These are phyloP conservation scores for Thermophis baileyi DNA, from an alignment of 2,113 vertebrate genomes.

Conservation along the genomic window DNA sequence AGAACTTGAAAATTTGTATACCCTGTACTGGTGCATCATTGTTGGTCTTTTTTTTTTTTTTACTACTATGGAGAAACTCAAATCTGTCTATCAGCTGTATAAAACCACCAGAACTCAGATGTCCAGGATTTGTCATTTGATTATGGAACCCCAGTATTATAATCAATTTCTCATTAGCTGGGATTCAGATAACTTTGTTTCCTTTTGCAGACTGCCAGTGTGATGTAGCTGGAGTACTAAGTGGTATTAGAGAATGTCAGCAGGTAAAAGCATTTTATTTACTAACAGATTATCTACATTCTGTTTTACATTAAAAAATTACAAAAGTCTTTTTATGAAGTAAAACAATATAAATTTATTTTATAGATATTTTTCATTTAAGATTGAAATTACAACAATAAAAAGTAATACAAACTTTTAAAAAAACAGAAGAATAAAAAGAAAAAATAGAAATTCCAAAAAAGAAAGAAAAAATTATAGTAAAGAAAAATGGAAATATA, in stretches of 20 bases:
- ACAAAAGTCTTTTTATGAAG: not conserved
- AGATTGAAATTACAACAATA: not conserved
- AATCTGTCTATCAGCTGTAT: not conserved
- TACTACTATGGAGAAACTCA: not conserved
- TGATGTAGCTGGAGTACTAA: slow-evolving; percentile 81
- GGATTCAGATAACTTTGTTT: slow-evolving; percentile 2
- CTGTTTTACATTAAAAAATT: not conserved
- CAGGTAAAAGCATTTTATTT: slow-evolving; percentile 73
- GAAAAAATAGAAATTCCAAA: not conserved
- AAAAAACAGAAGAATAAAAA: not conserved
- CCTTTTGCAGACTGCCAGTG: slow-evolving; percentile 82
- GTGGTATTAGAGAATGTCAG: slow-evolving; percentile 83
- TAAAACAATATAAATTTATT: not conserved
- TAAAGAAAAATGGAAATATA: not conserved
- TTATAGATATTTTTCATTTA: not conserved
- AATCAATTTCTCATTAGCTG: not conserved
- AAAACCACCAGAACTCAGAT: not conserved
- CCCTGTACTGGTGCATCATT: not conserved
- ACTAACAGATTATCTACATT: not conserved
- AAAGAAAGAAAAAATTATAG: not conserved
- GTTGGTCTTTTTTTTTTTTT: not conserved
- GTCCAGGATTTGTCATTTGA: not conserved
- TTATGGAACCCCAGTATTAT: not conserved
- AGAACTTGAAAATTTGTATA: not conserved
- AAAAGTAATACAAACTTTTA: not conserved